These are phyloP conservation scores for Hesperia comma DNA, from an alignment of 2,888 invertebrate species.

Conservation along the genomic window DNA sequence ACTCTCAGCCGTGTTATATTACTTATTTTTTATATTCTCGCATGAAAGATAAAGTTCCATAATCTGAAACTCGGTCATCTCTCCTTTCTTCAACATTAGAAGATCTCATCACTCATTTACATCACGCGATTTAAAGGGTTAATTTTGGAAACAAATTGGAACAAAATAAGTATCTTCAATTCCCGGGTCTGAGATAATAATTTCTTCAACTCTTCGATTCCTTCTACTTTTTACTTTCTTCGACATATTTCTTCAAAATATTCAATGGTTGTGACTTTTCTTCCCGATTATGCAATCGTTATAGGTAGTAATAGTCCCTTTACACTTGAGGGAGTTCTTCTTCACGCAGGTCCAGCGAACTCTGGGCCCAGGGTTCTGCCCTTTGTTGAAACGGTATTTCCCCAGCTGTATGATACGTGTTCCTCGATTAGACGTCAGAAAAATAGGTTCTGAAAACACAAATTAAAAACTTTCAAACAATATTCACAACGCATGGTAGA, in stretches of 20 bases:
- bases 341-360: constrained; percentile 55
- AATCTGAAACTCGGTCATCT: too few species aligned
- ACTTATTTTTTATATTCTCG: too few species aligned
- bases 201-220: too few species aligned
- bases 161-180: too few species aligned
- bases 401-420: constrained; percentile 54
- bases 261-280: constrained; percentile 31
- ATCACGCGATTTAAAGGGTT: too few species aligned
- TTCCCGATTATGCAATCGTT: constrained; percentile 29
- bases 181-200: too few species aligned
- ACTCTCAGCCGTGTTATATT: too few species aligned
- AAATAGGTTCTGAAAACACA: constrained; percentile 45
- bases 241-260: too few species aligned
- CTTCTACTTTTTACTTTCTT: neutral
- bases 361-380: constrained; percentile 40
- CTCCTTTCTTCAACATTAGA: too few species aligned
- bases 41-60: too few species aligned
- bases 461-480: neutral
- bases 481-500: neutral
- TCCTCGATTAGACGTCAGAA: constrained; percentile 48
- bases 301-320: constrained; percentile 47
- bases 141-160: too few species aligned
- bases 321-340: constrained; percentile 44
- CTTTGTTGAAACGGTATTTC: constrained; percentile 49
- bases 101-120: too few species aligned